Base-by-base conservation (phyloP, 1,140 invertebrate genomes). In the Hestina assimilis region DNA sequence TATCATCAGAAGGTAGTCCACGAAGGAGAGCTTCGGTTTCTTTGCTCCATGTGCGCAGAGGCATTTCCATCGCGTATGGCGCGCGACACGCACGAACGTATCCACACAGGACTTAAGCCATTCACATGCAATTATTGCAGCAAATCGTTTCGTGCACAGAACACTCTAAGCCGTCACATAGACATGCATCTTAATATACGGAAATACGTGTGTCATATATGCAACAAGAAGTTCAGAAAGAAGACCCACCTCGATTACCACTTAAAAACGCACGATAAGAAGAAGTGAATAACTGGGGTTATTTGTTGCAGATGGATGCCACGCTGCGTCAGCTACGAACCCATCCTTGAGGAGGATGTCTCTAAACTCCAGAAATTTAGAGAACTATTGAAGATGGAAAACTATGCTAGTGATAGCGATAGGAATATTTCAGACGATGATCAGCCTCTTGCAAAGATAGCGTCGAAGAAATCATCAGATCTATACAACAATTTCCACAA, bases 61-160 rank as follows among this genome's bases (percentile, higher is more conserved):
- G 66, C 72, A 4, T 87, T 89, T 62, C 73, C 79, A 0, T 68
- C 71, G 5, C 62, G 71, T 5, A n/a, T 35, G 11, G 59, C 69
- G 8, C 59, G 80, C 8, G 74, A 83, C 69, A 61, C 75, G 4
- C 89, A 90, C 60, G 33, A 67, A 12, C 66, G 72, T 0, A 56
- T 78, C 3, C 92, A 92, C 71, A 86, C 87, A 3, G 89, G 89
- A 0, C 81, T 89, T 12, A 78, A 89, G 20, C 91, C 92, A 0
- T 92, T 89, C 68, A 60, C 77, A 0, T 93, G 92, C 71, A 42
- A 73, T 0, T 65, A 89, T 4, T 93, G 93, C 74, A 79, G 81
- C 7, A 75, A 78, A 41, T 55, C 72, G 3, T 83, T 71, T 60
- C 69, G 87, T 46, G 72, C 83, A 0, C 72, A 73, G 29, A 79